These are phyloP conservation scores for Jordanella pulchra DNA, from an alignment of 2,797 vertebrate species.

Conservation along the genomic window DNA sequence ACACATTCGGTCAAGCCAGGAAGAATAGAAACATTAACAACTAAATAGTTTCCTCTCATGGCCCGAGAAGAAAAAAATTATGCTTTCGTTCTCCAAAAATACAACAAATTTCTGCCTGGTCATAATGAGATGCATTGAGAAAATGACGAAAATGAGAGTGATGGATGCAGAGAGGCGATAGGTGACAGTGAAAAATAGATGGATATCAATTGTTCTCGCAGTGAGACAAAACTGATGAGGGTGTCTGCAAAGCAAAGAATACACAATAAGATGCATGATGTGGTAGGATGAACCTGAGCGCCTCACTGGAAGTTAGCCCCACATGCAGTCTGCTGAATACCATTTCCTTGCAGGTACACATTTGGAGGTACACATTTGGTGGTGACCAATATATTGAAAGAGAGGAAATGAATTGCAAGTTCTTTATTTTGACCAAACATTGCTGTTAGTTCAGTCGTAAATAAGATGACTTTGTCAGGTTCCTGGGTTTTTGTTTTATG, in stretches of 20 bases:
- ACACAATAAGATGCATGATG: constrained; percentile 19
- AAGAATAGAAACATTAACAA: constrained; percentile 25
- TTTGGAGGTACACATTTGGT: too few species aligned
- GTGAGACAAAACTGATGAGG: constrained; percentile 50
- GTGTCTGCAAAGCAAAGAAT: constrained; percentile 22
- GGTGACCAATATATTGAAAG: not conserved
- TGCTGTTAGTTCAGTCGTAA: not conserved
- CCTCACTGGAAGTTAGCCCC: constrained; percentile 24
- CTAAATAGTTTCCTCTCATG: constrained; percentile 30
- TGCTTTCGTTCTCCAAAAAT: constrained; percentile 15
- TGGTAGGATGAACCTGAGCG: constrained; percentile 17
- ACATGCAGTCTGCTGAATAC: not conserved
- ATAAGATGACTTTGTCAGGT: not conserved
- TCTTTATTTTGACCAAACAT: not conserved
- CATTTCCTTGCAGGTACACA: too few species aligned
- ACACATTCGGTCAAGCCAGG: constrained; percentile 12
- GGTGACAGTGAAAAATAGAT: constrained; percentile 66
- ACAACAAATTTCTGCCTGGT: constrained; percentile 24
- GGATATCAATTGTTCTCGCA: constrained; percentile 50
- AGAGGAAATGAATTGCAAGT: not conserved
- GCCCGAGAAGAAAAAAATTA: constrained; percentile 5
- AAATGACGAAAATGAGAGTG: constrained; percentile 43
- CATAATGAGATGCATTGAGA: constrained; percentile 8
- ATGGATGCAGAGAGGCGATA: constrained; percentile 55
- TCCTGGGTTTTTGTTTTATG: too few species aligned